phyloP scores from a whole-genome alignment of 2,797 vertebrate genomes.

The Micropoecilia bifurca region DNA sequence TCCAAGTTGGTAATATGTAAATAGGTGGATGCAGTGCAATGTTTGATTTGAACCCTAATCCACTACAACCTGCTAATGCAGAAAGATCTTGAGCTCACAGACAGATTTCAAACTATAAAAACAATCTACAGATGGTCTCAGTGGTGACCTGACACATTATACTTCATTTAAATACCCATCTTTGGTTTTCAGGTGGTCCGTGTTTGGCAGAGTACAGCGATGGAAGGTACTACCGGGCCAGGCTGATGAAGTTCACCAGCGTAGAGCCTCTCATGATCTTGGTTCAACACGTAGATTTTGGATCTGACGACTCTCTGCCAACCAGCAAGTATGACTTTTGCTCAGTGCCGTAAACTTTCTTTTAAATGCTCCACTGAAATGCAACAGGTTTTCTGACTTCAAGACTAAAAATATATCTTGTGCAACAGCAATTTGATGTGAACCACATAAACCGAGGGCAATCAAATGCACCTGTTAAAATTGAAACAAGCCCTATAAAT shows the following conservation, averaged over 20 bases:
- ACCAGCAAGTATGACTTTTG: constrained; percentile 79
- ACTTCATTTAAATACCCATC: no score
- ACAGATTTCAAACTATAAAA: no score
- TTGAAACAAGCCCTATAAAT: neutral
- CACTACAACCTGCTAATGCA: no score
- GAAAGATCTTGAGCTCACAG: no score
- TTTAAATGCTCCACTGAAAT: neutral
- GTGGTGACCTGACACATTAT: neutral
- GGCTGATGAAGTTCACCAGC: constrained; percentile 80
- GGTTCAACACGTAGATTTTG: constrained; percentile 92
- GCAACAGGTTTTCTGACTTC: neutral
- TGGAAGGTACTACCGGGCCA: constrained; percentile 88
- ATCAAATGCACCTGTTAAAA: neutral
- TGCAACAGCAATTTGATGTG: neutral
- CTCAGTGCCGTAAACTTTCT: neutral
- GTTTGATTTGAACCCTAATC: no score
- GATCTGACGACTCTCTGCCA: constrained; percentile 85
- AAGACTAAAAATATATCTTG: no score
- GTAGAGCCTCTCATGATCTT: constrained; percentile 82
- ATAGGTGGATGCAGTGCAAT: neutral
- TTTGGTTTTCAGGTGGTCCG: constrained; percentile 78
- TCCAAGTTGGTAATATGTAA: neutral
- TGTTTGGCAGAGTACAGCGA: constrained; percentile 92
- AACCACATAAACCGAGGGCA: neutral
- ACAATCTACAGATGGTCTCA: neutral